phyloP scores from a whole-genome alignment of 2,797 vertebrate genomes.

The Tragopan temminckii region DNA sequence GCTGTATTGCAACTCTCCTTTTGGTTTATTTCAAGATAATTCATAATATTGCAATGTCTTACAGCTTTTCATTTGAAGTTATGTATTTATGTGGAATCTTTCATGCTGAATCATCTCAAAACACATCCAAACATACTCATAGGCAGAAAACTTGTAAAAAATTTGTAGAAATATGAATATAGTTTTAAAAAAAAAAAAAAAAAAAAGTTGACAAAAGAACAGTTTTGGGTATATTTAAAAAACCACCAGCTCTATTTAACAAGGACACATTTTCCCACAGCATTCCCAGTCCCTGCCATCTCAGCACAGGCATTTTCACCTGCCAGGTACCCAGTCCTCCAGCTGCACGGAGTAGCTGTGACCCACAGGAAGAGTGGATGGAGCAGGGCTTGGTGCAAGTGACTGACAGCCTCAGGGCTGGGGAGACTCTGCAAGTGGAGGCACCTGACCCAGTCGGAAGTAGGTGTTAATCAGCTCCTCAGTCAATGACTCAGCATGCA shows the following conservation, averaged over 20 bases:
- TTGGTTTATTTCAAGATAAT: not conserved
- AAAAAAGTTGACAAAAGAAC: not conserved
- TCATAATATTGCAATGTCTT: not conserved
- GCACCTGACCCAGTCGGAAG: not conserved
- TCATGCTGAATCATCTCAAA: not conserved
- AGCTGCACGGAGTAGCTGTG: not conserved
- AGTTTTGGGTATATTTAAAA: not conserved
- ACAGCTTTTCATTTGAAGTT: not conserved
- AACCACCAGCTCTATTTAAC: not conserved
- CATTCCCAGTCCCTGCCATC: not conserved
- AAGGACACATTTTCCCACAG: not conserved
- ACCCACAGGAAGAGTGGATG: rapidly evolving
- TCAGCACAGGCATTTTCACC: not conserved
- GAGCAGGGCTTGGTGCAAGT: not conserved
- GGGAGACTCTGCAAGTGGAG: not conserved
- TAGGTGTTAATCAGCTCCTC: not conserved
- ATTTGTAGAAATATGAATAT: not conserved
- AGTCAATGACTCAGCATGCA: not conserved
- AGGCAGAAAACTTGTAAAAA: not conserved
- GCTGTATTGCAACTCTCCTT: not conserved
- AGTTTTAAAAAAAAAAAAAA: not conserved
- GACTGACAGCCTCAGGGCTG: not conserved
- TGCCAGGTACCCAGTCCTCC: not conserved
- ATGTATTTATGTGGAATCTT: not conserved
- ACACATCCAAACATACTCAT: not conserved